Percentiles rank a stretch among this genome's conserved stretches.
Evolutionary conservation across 1,140 invertebrate species (phyloP).

Genomic region (Batillaria attramentaria): DNA sequence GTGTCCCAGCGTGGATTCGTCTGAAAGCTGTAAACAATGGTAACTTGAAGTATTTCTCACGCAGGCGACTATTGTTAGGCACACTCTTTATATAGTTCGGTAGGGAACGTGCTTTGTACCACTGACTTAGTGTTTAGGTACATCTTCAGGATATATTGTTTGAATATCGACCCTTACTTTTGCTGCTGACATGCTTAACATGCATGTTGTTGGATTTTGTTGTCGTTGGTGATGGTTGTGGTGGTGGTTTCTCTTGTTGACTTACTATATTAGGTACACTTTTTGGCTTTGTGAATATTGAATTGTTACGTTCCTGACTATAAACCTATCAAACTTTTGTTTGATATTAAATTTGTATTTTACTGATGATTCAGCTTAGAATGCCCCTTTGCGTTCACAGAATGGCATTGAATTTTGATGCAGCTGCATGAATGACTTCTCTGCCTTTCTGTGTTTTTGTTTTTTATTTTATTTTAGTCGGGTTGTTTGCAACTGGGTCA

Average conservation of each 20-base stretch:
- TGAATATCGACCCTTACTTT: not conserved
- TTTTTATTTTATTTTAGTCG: slow-evolving; percentile 37
- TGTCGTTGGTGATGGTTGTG: not conserved
- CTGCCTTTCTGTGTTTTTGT: not conserved
- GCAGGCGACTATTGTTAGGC: not conserved
- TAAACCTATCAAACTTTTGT: too few species aligned
- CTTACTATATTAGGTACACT: too few species aligned
- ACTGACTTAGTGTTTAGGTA: not conserved
- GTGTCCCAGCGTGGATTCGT: slow-evolving; percentile 52
- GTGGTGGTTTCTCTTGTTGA: too few species aligned
- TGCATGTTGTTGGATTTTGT: not conserved
- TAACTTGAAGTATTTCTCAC: slow-evolving; percentile 20
- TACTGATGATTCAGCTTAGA: too few species aligned
- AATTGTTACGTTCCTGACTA: too few species aligned
- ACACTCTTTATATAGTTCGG: not conserved
- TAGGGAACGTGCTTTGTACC: not conserved
- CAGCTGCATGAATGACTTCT: not conserved
- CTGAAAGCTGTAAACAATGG: slow-evolving; percentile 51
- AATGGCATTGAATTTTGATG: not conserved
- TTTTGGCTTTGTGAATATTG: not conserved
- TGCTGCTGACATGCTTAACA: not conserved
- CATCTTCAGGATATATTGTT: not conserved
- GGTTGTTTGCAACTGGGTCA: slow-evolving; percentile 40
- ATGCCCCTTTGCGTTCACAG: not conserved
- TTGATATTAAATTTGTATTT: not conserved